Percentiles rank a stretch among this genome's conserved stretches.
phyloP scores from a whole-genome alignment of 2,888 invertebrate species.

The Coelopa pilipes region DNA sequence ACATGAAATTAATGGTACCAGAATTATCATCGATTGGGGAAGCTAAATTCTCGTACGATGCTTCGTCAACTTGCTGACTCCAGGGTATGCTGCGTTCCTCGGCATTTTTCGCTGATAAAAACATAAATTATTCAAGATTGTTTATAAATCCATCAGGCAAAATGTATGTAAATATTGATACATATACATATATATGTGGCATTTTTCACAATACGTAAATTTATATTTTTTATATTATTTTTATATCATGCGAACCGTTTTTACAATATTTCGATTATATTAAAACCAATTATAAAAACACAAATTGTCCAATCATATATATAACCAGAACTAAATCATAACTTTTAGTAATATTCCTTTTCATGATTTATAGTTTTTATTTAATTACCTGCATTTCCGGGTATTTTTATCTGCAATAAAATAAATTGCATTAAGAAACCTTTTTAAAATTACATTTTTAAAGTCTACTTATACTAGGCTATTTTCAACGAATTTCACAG shows the following conservation, averaged over 20 bases:
- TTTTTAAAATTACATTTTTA: neutral
- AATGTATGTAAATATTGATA: conserved; percentile 12
- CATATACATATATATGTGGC: conserved; percentile 3
- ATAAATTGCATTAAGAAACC: neutral
- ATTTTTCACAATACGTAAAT: no score
- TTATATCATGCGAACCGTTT: no score
- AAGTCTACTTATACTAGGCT: conserved; percentile 15
- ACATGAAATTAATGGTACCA: conserved; percentile 48
- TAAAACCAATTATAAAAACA: no score
- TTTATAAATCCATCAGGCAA: no score
- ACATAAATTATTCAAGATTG: no score
- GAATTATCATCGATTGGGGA: conserved; percentile 59
- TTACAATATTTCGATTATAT: no score
- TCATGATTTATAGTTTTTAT: no score
- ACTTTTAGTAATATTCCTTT: no score
- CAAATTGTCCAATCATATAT: no score
- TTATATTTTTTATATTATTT: no score
- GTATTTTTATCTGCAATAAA: conserved; percentile 57
- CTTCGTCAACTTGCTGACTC: conserved; percentile 67
- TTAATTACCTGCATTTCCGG: conserved; percentile 60
- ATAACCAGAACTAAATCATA: no score
- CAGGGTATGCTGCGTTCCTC: conserved; percentile 64
- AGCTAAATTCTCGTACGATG: conserved; percentile 62
- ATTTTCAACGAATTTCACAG: conserved; percentile 19
- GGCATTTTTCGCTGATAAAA: conserved; percentile 54